These are phyloP conservation scores for Neogobius melanostomus DNA, from an alignment of 2,113 vertebrate species.

Conservation along the genomic window DNA sequence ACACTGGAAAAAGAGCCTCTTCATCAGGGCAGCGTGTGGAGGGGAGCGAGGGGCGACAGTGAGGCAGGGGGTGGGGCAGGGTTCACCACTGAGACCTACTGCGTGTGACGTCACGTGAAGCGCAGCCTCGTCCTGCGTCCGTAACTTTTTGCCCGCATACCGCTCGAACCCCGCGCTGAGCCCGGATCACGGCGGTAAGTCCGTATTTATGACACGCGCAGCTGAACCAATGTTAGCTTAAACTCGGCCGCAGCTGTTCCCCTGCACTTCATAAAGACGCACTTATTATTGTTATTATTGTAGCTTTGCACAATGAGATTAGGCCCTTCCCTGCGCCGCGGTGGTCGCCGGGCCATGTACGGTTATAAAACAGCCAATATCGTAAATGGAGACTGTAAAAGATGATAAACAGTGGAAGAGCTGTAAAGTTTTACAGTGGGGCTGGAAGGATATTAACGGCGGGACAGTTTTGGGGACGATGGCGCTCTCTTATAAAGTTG, in stretches of 20 bases:
- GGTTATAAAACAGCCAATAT: conserved; percentile 24
- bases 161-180: conserved; percentile 47
- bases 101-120: conserved; percentile 8
- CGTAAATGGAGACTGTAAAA: conserved; percentile 55
- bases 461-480: conserved; percentile 35
- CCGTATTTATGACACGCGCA: conserved; percentile 76
- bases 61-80: too few relatives aligned
- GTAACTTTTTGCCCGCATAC: neutral
- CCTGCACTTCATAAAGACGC: conserved; percentile 4
- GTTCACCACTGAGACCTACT: too few relatives aligned
- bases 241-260: conserved; percentile 56
- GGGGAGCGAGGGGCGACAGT: too few relatives aligned
- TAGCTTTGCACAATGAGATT: conserved; percentile 49
- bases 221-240: conserved; percentile 79
- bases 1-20: too few relatives aligned
- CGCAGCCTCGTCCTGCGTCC: too few relatives aligned
- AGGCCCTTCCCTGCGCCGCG: conserved; percentile 48
- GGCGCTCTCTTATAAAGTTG: conserved; percentile 21
- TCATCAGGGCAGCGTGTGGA: too few relatives aligned
- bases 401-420: conserved; percentile 68
- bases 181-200: conserved; percentile 69
- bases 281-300: conserved; percentile 53
- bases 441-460: conserved; percentile 61
- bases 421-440: conserved; percentile 70
- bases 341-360: conserved; percentile 41